phyloP scores from a whole-genome alignment of 2,888 invertebrate species.

The Sarcophaga caerulescens region DNA sequence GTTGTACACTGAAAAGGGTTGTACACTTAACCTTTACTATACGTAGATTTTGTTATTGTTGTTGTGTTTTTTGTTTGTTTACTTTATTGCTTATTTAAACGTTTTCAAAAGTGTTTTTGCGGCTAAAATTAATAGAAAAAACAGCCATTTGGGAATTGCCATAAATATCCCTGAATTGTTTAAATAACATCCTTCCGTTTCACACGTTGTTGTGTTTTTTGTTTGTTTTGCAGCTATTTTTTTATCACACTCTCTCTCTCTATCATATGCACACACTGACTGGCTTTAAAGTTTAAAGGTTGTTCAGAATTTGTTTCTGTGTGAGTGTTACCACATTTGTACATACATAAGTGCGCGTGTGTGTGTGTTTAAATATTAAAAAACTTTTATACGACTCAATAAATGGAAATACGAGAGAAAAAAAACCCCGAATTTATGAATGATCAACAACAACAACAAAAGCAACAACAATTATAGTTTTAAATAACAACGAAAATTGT shows the following conservation, averaged over 20 bases:
- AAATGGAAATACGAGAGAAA: no score
- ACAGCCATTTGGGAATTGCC: constrained; percentile 14
- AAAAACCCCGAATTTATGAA: no score
- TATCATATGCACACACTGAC: not conserved
- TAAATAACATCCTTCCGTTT: constrained; percentile 50
- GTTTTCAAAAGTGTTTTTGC: not conserved
- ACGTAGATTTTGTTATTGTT: not conserved
- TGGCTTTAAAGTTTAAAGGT: not conserved
- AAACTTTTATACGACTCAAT: no score
- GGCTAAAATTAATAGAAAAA: not conserved
- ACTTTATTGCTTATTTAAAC: not conserved
- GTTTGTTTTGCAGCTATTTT: not conserved
- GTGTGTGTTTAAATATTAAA: no score
- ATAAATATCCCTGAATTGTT: not conserved
- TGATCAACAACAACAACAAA: no score
- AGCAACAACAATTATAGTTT: no score
- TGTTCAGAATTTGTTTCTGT: not conserved
- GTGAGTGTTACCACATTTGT: no score
- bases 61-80: not conserved
- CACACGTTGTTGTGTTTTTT: constrained; percentile 20
- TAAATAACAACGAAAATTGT: not conserved
- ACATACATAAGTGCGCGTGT: no score
- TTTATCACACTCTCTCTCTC: not conserved
- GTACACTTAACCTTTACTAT: no score
- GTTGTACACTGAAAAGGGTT: no score